Percentiles rank a stretch among this genome's conserved stretches.
Conservation (phyloP, 1,140 invertebrate genomes). For the Caenorhabditis tropicalis region DNA sequence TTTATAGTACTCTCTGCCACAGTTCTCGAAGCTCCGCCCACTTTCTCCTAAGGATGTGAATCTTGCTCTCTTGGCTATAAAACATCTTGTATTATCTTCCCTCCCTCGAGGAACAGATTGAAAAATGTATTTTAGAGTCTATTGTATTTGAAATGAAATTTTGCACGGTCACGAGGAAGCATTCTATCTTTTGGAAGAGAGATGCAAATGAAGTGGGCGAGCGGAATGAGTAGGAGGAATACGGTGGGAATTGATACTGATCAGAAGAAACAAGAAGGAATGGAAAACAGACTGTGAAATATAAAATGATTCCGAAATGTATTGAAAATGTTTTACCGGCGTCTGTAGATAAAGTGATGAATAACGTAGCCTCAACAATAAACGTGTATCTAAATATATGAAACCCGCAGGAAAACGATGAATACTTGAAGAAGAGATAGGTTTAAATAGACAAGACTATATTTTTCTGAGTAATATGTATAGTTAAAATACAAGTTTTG, state of each 20-base stretch:
- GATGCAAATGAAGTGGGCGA: neutral
- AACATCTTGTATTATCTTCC: neutral
- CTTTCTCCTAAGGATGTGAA: neutral
- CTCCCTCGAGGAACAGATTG: neutral
- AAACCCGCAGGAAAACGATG: too few species aligned
- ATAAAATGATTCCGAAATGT: neutral
- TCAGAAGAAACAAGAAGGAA: neutral
- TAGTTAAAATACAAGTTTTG: too few species aligned
- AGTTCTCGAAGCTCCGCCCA: neutral
- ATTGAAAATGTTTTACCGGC: too few species aligned
- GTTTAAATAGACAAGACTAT: too few species aligned
- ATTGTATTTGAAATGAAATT: neutral
- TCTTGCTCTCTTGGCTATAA: slow-evolving; percentile 9
- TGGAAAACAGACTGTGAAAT: neutral
- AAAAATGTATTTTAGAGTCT: neutral
- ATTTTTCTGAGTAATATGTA: too few species aligned
- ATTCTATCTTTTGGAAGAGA: too few species aligned
- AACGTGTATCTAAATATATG: too few species aligned
- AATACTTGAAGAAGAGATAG: too few species aligned
- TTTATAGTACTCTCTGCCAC: neutral
- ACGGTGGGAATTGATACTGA: neutral
- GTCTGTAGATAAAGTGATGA: too few species aligned
- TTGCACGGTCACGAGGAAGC: neutral
- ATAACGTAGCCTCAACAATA: too few species aligned
- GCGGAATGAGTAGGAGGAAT: neutral